These are phyloP conservation scores for Quadroppia sp. DNA, from an alignment of 2,888 invertebrate genomes.

Conservation along the genomic window DNA sequence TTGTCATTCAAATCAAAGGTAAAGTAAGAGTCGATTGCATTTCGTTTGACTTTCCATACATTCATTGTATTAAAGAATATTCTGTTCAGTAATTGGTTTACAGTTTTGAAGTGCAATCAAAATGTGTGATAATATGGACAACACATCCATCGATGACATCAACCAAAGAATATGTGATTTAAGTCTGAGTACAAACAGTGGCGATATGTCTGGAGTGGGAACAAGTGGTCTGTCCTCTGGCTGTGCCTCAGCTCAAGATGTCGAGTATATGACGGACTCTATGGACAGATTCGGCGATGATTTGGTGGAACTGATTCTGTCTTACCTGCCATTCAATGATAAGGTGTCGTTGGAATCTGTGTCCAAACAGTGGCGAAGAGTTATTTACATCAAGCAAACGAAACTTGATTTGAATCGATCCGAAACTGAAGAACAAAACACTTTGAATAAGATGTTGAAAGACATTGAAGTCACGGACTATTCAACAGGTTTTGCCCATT, in stretches of 20 bases:
- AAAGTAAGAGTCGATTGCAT: background rate
- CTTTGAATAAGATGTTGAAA: conserved; percentile 26
- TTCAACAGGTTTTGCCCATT: conserved; percentile 20
- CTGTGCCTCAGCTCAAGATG: background rate
- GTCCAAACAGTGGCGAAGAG: conserved; percentile 27
- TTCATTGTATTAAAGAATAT: background rate
- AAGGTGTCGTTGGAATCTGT: conserved; percentile 5
- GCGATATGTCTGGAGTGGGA: conserved; percentile 9
- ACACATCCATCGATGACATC: background rate
- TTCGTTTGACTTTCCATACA: background rate
- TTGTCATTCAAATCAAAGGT: background rate
- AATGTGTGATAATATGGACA: background rate
- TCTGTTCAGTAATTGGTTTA: background rate
- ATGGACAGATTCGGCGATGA: conserved; percentile 32
- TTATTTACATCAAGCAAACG: conserved; percentile 7
- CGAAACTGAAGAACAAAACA: conserved; percentile 28
- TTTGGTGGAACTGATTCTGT: conserved; percentile 32
- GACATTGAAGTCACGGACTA: conserved; percentile 18
- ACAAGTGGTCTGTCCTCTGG: background rate
- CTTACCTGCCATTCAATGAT: conserved; percentile 33
- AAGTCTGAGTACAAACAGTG: background rate
- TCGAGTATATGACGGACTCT: background rate
- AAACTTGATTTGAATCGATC: conserved; percentile 1
- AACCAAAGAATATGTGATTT: background rate
- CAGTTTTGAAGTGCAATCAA: background rate